Evolutionary conservation across 2,797 vertebrate species (phyloP).

Genomic region (Fratercula arctica): DNA sequence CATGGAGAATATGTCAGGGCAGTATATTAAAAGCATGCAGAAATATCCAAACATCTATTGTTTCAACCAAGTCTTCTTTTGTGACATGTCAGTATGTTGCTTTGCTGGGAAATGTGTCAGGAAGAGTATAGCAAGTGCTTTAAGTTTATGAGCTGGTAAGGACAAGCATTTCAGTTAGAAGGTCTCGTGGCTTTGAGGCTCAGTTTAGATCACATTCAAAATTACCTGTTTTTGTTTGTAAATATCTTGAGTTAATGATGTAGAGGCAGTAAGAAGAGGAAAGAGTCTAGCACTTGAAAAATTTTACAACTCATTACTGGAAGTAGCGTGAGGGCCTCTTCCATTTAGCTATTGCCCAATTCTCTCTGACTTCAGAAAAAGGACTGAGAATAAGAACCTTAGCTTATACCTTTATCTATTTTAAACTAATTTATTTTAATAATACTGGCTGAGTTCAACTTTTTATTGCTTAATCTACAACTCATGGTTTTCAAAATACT

Average conservation of each 20-base stretch:
- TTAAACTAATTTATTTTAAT: neutral
- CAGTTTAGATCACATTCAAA: neutral
- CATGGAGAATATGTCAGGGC: neutral
- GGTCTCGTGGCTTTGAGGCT: neutral
- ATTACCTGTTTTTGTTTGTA: neutral
- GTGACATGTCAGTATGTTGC: neutral
- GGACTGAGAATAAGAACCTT: neutral
- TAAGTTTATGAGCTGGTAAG: neutral
- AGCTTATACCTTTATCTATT: neutral
- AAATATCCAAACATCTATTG: neutral
- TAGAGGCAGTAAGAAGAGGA: neutral
- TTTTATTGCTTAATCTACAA: neutral
- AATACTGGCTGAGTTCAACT: neutral
- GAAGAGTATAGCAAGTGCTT: neutral
- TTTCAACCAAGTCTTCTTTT: neutral
- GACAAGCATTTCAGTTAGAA: neutral
- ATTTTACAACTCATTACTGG: neutral
- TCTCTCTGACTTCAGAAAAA: neutral
- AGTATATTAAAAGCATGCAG: neutral
- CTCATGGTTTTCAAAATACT: neutral
- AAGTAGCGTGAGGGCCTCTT: neutral
- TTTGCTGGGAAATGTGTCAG: neutral
- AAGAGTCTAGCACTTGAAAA: neutral
- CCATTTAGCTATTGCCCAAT: neutral
- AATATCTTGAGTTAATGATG: neutral